phyloP scores from a whole-genome alignment of 2,888 invertebrate genomes.

The Drosophila meridionalis region DNA sequence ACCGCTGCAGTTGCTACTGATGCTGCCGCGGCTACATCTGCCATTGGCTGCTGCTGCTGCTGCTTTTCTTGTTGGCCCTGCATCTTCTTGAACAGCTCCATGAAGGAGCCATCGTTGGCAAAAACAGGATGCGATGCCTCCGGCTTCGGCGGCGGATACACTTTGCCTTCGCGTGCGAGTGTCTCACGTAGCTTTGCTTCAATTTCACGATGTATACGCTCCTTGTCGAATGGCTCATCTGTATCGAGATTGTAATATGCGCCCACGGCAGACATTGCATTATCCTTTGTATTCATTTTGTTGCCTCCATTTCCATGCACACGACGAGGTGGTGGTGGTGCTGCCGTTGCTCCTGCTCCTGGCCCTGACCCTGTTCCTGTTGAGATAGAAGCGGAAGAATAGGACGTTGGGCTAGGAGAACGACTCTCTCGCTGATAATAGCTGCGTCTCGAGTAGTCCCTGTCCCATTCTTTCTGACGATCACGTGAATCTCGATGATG shows the following conservation, averaged over 20 bases:
- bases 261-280: slow-evolving; percentile 63
- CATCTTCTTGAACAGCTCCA: slow-evolving; percentile 96
- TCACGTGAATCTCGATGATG: slow-evolving; percentile 57
- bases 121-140: slow-evolving; percentile 86
- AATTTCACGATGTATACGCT: slow-evolving; percentile 84
- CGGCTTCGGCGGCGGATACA: slow-evolving; percentile 87
- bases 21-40: not conserved
- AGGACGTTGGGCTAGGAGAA: slow-evolving; percentile 43
- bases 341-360: not conserved
- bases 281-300: slow-evolving; percentile 22
- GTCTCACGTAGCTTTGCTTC: slow-evolving; percentile 84
- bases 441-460: slow-evolving; percentile 53
- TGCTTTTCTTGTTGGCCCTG: slow-evolving; percentile 82
- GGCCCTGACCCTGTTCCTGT: not conserved
- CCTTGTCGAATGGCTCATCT: slow-evolving; percentile 83
- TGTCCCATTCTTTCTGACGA: slow-evolving; percentile 37
- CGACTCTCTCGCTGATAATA: slow-evolving; percentile 46
- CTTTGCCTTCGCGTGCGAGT: slow-evolving; percentile 84
- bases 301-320: slow-evolving; percentile 7
- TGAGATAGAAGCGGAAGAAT: not conserved
- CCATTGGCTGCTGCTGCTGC: slow-evolving; percentile 7
- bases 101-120: slow-evolving; percentile 94
- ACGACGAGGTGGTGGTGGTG: not conserved
- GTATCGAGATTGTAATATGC: slow-evolving; percentile 80
- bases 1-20: slow-evolving; percentile 6